Evolutionary conservation across 2,113 vertebrate genomes (phyloP).

Genomic region (Ranitomeya imitator): DNA sequence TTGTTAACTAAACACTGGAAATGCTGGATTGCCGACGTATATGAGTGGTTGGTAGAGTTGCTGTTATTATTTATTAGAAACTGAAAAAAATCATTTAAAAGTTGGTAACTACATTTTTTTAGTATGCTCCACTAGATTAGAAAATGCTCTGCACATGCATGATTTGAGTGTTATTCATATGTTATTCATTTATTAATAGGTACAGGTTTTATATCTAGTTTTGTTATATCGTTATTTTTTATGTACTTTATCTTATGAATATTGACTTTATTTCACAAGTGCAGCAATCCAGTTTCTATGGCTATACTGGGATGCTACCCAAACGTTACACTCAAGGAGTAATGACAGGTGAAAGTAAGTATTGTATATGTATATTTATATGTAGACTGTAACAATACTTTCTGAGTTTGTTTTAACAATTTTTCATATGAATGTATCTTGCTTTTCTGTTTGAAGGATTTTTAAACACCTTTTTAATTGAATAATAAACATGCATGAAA

Average conservation of each 20-base stretch:
- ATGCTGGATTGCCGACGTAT: too few relatives aligned
- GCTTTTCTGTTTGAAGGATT: neutral
- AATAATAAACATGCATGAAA: too few relatives aligned
- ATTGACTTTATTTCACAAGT: conserved; percentile 77
- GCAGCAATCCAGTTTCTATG: conserved; percentile 99
- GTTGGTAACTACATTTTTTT: too few relatives aligned
- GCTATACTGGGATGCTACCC: conserved; percentile 98
- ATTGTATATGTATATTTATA: conserved; percentile 1
- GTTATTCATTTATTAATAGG: too few relatives aligned
- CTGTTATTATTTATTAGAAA: too few relatives aligned
- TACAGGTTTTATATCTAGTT: too few relatives aligned
- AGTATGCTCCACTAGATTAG: too few relatives aligned
- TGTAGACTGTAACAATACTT: neutral
- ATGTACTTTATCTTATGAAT: neutral
- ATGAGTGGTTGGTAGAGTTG: too few relatives aligned
- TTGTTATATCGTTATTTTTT: neutral
- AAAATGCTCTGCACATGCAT: neutral
- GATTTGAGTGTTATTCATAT: neutral
- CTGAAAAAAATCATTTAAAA: too few relatives aligned
- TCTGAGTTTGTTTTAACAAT: neutral
- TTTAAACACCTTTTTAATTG: neutral
- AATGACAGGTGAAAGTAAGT: conserved; percentile 99
- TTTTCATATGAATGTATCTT: neutral
- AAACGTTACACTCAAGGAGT: conserved; percentile 98
- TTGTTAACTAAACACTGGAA: too few relatives aligned